Percentiles rank a stretch among this genome's conserved stretches.
Evolutionary conservation across 1,140 invertebrate species (phyloP).

Genomic region (Samia ricini): DNA sequence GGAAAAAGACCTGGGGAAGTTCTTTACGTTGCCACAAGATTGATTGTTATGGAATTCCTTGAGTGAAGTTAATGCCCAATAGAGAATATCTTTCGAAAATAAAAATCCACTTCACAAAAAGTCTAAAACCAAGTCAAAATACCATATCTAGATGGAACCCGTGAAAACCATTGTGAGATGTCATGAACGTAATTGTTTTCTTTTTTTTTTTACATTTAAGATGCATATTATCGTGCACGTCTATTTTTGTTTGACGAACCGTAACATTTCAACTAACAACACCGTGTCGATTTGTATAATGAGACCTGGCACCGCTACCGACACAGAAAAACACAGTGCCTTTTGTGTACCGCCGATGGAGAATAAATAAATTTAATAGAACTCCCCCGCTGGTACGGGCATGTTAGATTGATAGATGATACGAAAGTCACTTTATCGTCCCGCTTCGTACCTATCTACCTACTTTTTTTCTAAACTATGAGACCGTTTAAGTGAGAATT

Average conservation of each 20-base stretch:
- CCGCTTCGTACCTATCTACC: slow-evolving; percentile 20
- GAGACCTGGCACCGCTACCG: neutral
- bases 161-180: slow-evolving; percentile 36
- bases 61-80: too few relatives aligned
- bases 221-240: slow-evolving; percentile 37
- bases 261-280: slow-evolving; percentile 17
- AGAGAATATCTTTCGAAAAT: too few relatives aligned
- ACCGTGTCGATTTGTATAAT: slow-evolving; percentile 8
- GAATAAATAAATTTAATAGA: slow-evolving; percentile 44
- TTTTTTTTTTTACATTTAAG: too few relatives aligned
- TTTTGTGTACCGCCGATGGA: slow-evolving; percentile 17
- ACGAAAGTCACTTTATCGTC: slow-evolving; percentile 45
- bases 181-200: slow-evolving; percentile 52
- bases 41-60: too few relatives aligned
- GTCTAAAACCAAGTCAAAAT: slow-evolving; percentile 29
- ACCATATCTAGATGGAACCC: slow-evolving; percentile 33
- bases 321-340: slow-evolving; percentile 26
- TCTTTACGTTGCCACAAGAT: too few relatives aligned
- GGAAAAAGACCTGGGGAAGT: too few relatives aligned
- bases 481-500: slow-evolving; percentile 54
- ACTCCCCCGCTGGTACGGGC: slow-evolving; percentile 46
- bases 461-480: slow-evolving; percentile 42
- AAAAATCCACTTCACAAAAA: too few relatives aligned
- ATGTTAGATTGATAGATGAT: slow-evolving; percentile 67
- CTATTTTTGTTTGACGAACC: slow-evolving; percentile 30